Conservation (phyloP, 2,797 vertebrate genomes). For the Pangasius larnaudii region DNA sequence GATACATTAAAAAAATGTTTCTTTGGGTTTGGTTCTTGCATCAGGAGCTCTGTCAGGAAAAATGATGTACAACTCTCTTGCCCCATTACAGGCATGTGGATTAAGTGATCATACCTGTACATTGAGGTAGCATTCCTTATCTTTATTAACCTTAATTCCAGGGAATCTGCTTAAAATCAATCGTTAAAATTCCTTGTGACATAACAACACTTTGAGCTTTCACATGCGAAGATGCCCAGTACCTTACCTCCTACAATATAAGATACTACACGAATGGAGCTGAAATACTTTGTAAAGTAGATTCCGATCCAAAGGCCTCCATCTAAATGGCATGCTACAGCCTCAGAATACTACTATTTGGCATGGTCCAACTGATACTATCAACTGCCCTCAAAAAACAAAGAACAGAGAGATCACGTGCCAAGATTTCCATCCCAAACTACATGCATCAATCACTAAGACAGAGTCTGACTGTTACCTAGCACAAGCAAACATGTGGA, state of each 20-base stretch:
- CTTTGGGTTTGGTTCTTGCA: neutral
- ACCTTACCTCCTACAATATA: neutral
- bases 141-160: neutral
- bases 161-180: neutral
- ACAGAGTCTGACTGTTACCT: constrained; percentile 32
- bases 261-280: neutral
- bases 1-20: neutral
- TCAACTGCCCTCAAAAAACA: constrained; percentile 35
- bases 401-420: constrained; percentile 20
- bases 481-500: constrained; percentile 15
- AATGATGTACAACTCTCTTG: neutral
- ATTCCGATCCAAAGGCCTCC: neutral
- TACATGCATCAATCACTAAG: constrained; percentile 32
- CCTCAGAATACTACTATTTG: constrained; percentile 22
- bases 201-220: neutral
- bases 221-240: neutral
- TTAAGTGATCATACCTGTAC: neutral
- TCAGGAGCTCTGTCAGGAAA: neutral
- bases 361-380: constrained; percentile 35
- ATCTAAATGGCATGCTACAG: constrained; percentile 28
- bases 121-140: too few relatives aligned
- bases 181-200: neutral
- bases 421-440: constrained; percentile 43
- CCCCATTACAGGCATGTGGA: neutral
- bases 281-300: neutral